phyloP scores from a whole-genome alignment of 2,888 invertebrate genomes.

The Fragum fragum region DNA sequence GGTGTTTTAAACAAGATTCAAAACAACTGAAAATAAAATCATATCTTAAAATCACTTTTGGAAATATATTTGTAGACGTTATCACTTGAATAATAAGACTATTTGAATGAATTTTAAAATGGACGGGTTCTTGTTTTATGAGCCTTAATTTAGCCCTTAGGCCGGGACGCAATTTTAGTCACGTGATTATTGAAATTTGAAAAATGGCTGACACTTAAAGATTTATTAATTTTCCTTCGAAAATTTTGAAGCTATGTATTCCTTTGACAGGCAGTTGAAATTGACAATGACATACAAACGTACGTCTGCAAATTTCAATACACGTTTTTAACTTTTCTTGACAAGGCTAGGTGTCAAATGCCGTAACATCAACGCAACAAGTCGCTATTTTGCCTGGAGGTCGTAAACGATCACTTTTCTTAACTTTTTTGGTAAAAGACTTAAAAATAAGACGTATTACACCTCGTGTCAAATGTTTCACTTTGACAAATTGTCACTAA shows the following conservation, averaged over 20 bases:
- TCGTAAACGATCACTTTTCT: background rate
- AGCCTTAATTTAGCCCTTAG: background rate
- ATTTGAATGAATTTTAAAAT: slow-evolving; percentile 1
- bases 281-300: background rate
- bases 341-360: slow-evolving; percentile 2
- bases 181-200: slow-evolving; percentile 23
- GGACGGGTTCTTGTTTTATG: background rate
- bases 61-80: background rate
- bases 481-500: background rate
- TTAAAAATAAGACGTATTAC: background rate
- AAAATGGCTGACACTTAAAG: slow-evolving; percentile 20
- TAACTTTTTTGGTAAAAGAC: background rate
- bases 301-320: background rate
- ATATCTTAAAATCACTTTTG: too few species aligned
- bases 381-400: background rate
- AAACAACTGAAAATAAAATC: too few species aligned
- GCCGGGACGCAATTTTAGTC: slow-evolving; percentile 5
- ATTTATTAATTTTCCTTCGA: background rate
- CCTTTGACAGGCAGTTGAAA: background rate
- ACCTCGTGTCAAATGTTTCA: slow-evolving; percentile 3
- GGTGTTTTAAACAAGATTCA: too few species aligned
- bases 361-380: background rate
- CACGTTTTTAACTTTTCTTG: slow-evolving; percentile 9
- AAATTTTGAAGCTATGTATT: background rate
- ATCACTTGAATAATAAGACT: background rate